These are phyloP conservation scores for Patiria miniata DNA, from an alignment of 35 echinoderm and acorn worm genomes.

Conservation along the genomic window DNA sequence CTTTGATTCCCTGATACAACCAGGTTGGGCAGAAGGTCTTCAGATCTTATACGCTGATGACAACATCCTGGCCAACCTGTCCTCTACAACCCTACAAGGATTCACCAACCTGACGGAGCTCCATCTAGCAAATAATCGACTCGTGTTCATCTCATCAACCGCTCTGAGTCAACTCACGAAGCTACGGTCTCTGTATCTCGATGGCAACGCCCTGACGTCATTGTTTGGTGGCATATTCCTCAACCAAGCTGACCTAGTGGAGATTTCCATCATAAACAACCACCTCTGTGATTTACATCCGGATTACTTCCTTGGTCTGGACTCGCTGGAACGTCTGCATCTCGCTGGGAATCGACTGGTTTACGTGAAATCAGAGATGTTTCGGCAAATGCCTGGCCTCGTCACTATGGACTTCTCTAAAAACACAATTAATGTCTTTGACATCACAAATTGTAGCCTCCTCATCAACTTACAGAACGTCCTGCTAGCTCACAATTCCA, in stretches of 20 bases:
- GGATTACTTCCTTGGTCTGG: not conserved
- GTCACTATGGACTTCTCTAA: not conserved
- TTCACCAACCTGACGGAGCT: not conserved
- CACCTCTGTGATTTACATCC: not conserved
- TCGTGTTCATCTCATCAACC: not conserved
- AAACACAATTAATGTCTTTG: not conserved
- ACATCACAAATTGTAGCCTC: not conserved
- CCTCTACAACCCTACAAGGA: not conserved
- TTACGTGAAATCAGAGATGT: not conserved
- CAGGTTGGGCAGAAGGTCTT: not conserved
- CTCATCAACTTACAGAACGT: not conserved
- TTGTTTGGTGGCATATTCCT: constrained; percentile 5
- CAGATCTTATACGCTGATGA: not conserved
- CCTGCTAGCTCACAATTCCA: not conserved
- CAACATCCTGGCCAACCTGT: constrained; percentile 15
- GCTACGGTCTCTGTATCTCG: constrained; percentile 14
- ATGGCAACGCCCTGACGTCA: constrained; percentile 17
- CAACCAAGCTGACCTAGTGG: not conserved
- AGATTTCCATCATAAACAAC: not conserved
- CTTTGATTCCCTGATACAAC: not conserved
- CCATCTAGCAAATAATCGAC: not conserved
- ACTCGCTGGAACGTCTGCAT: not conserved
- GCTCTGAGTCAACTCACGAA: not conserved
- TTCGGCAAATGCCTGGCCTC: not conserved
- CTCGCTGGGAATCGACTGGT: not conserved